Conservation (phyloP, 2,113 vertebrate genomes). For the Ascaphus truei region DNA sequence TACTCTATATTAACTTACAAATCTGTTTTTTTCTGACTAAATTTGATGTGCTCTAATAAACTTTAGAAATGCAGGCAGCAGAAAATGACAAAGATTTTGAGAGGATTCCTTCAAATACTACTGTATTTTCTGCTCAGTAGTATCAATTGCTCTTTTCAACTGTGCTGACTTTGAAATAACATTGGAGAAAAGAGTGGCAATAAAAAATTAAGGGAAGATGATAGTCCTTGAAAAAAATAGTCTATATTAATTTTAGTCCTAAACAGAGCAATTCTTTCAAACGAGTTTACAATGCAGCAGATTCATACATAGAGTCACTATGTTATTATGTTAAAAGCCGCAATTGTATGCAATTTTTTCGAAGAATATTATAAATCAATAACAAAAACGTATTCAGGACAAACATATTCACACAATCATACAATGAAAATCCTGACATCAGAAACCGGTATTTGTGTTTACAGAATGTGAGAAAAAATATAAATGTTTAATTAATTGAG, state of each 20-base stretch:
- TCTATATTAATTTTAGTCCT: constrained; percentile 41
- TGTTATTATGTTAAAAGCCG: neutral
- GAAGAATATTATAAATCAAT: too few relatives aligned
- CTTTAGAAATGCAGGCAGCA: constrained; percentile 16
- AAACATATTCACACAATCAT: too few relatives aligned
- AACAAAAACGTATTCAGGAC: too few relatives aligned
- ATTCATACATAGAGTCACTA: constrained; percentile 32
- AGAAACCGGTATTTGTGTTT: too few relatives aligned
- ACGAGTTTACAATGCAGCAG: constrained; percentile 45
- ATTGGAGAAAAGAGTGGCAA: constrained; percentile 40
- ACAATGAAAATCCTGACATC: too few relatives aligned
- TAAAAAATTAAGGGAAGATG: constrained; percentile 44
- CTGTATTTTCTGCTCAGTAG: neutral
- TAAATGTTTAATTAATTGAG: too few relatives aligned
- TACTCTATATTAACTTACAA: constrained; percentile 25
- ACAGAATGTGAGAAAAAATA: too few relatives aligned
- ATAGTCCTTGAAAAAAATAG: constrained; percentile 20
- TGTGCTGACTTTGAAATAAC: constrained; percentile 46
- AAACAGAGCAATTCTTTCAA: constrained; percentile 34
- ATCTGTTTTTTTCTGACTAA: constrained; percentile 21
- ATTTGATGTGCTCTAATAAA: constrained; percentile 32
- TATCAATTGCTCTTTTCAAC: constrained; percentile 32
- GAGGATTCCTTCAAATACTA: constrained; percentile 7
- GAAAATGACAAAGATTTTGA: constrained; percentile 10
- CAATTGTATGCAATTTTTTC: too few relatives aligned